Conservation (phyloP, 2,113 vertebrate species). For the Merops nubicus region DNA sequence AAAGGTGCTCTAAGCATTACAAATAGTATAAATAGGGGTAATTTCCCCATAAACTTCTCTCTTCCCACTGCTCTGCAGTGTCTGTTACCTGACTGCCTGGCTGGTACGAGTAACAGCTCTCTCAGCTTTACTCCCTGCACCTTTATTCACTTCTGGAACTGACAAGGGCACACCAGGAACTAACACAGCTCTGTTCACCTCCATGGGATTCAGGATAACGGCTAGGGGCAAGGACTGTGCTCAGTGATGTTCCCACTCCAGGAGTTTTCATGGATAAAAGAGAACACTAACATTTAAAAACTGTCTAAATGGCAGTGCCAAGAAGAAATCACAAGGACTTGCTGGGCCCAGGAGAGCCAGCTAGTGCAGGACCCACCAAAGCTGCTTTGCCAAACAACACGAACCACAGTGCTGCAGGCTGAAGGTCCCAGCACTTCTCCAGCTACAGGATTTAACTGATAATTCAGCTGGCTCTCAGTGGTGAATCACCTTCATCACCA, state of each 20-base stretch:
- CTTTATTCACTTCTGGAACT: too few species aligned
- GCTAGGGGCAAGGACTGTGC: not conserved
- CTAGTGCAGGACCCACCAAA: not conserved
- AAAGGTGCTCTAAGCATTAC: too few species aligned
- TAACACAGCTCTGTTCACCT: too few species aligned
- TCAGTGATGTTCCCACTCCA: not conserved
- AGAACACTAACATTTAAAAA: not conserved
- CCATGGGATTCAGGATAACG: too few species aligned
- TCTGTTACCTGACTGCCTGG: too few species aligned
- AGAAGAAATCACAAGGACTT: not conserved
- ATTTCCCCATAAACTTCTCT: too few species aligned
- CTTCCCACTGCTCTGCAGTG: too few species aligned
- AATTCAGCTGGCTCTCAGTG: not conserved
- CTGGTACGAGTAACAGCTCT: too few species aligned
- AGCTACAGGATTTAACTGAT: not conserved
- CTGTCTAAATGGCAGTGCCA: not conserved
- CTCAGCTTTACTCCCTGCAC: too few species aligned
- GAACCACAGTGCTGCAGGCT: not conserved
- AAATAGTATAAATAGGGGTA: too few species aligned
- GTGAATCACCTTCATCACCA: not conserved
- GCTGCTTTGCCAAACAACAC: not conserved
- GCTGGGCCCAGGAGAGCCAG: not conserved
- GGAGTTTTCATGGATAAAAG: not conserved
- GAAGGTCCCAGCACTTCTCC: not conserved
- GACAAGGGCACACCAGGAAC: too few species aligned